Evolutionary conservation across 2,113 vertebrate genomes (phyloP).

Genomic region (Podarcis muralis): DNA sequence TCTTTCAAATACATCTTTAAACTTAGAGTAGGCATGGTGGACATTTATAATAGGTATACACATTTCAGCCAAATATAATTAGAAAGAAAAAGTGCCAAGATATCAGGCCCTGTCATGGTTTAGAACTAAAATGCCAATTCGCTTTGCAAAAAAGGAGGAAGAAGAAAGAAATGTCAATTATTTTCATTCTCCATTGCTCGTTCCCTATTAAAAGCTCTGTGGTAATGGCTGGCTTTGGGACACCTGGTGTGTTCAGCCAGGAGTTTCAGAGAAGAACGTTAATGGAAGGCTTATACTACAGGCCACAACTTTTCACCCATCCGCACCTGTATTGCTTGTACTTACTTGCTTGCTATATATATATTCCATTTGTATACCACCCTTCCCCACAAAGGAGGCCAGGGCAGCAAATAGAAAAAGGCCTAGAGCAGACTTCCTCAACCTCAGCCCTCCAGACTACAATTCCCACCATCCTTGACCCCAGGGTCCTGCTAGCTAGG

Average conservation of each 20-base stretch:
- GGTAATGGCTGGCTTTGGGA: not conserved
- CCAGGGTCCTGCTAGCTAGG: too few species aligned
- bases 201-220: not conserved
- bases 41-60: not conserved
- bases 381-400: too few species aligned
- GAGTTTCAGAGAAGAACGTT: not conserved
- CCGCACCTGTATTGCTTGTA: not conserved
- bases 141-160: not conserved
- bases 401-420: too few species aligned
- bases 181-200: not conserved
- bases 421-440: too few species aligned
- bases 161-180: slow-evolving; percentile 3
- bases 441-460: too few species aligned
- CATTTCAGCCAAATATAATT: slow-evolving; percentile 9
- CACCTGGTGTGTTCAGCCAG: not conserved
- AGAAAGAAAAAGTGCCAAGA: slow-evolving; percentile 19
- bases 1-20: not conserved
- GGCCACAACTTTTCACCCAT: not conserved
- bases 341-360: not conserved
- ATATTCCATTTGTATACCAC: too few species aligned
- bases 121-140: not conserved
- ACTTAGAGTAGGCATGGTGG: too few species aligned
- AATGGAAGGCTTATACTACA: not conserved
- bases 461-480: too few species aligned
- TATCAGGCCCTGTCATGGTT: not conserved